Evolutionary conservation across 2,113 vertebrate genomes (phyloP), one percentile per base, ranked within the genome.

Genomic region (Istiophorus platypterus): DNA sequence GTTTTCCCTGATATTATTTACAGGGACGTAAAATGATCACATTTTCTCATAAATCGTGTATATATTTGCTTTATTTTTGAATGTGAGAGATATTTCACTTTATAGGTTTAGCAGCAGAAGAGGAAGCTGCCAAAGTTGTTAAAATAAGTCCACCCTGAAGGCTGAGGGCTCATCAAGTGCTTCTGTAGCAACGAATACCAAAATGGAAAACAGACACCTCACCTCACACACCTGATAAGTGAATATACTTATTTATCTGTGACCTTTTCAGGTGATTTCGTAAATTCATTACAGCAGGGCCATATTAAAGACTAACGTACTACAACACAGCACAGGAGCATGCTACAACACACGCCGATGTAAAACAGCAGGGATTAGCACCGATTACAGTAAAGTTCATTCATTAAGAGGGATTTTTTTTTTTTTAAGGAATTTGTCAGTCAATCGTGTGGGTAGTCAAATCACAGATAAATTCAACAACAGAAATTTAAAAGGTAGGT

Each of bases 1-100:
- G 51, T 71, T 81, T 49, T 1, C 29, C 17, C 47, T 22, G 83
- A 2, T 88, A 82, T 85, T 80, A 91, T 91, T 89, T 77, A 58
- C 72, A 73, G 14, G 54, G 22, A 57, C 27, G 69, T 80, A 37
- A 51, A 26, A 74, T 70, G 39, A 57, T 63, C 39, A 31, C 10
- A 22, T 45, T 22, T 42, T 0, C 29, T 34, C 13, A 47, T 20
- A 61, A 9, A 17, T 26, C 1, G 12, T 26, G 17, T 34, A 63
- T 66, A 63, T 14, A 59, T 66, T 54, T 59, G 41, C 5, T 52
- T 24, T 29, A 42, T 72, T 45, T 74, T 41, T 31, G 15, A 49
- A 20, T 27, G 10, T 56, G 18, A 24, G n/a, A 51, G 26, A 52
- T 20, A 15, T 68, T 65, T 59, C 66, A 69, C 7, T 56, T 67